Percentiles rank a stretch among this genome's conserved stretches.
Conservation (phyloP, 2,888 invertebrate genomes). For the Leptopterna dolabrata region DNA sequence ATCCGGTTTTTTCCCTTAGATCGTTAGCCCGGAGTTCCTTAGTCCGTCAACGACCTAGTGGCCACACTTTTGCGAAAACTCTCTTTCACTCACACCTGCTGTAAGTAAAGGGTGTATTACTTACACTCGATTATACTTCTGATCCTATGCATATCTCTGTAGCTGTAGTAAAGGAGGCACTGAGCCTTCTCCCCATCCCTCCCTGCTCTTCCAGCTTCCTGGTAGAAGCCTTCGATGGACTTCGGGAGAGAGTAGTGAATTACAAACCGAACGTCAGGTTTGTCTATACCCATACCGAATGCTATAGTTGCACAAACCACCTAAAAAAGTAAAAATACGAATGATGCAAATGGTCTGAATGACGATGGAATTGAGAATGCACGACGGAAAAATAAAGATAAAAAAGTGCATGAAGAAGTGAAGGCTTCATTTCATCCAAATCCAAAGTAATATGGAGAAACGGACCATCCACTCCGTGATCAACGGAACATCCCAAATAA, state of each 20-base stretch:
- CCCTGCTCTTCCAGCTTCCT: slow-evolving; percentile 97
- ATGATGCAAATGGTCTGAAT: too few relatives aligned
- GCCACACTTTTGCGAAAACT: too few relatives aligned
- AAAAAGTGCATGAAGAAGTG: not conserved
- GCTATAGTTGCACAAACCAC: slow-evolving; percentile 97
- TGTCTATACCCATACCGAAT: slow-evolving; percentile 99
- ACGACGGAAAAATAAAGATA: not conserved
- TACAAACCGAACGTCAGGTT: slow-evolving; percentile 95
- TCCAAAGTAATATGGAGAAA: too few relatives aligned
- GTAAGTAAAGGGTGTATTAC: slow-evolving; percentile 62
- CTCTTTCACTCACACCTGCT: too few relatives aligned
- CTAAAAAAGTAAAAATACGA: slow-evolving; percentile 65
- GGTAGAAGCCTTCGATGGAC: slow-evolving; percentile 96
- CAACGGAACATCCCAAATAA: too few relatives aligned
- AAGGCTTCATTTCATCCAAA: not conserved
- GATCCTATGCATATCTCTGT: slow-evolving; percentile 81
- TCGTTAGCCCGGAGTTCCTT: too few relatives aligned
- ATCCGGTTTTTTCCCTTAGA: too few relatives aligned
- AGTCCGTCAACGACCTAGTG: too few relatives aligned
- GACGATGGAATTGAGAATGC: too few relatives aligned
- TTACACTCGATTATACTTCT: slow-evolving; percentile 77
- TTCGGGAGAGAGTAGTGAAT: slow-evolving; percentile 94
- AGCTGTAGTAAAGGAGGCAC: slow-evolving; percentile 90
- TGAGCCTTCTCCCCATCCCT: slow-evolving; percentile 87
- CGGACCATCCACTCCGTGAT: too few relatives aligned